Evolutionary conservation across 2,797 vertebrate species (phyloP), one percentile per base, ranked within the genome.

Genomic region (Danio aesculapii): DNA sequence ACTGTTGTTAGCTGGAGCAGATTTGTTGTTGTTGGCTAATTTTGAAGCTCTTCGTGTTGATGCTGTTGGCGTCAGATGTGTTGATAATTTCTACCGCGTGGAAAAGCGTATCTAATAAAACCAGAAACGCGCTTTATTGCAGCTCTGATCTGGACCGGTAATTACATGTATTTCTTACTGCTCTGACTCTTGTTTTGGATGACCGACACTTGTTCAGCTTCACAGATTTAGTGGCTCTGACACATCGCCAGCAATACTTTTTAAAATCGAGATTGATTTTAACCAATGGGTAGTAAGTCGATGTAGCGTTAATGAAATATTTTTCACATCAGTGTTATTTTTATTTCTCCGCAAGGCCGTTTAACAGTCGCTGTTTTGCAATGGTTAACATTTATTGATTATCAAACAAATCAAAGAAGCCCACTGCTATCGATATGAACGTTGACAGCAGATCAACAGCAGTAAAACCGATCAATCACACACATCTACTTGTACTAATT

Each of bases 1-100:
- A 86, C 81, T n/a, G 81, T 83, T 83, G 83, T 83, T 81, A 30
- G 53, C 74, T 16, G 52, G 41, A 17, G 43, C 47, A 43, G 66
- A 14, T 63, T 74, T 83, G 69, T 47, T 83, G 69, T 47, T 81
- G 10, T 62, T 72, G 69, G 82, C 59, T 81, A 53, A n/a, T 53
- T 62, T 44, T 75, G 19, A 44, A 39, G 46, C 73, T 70, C 43
- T 47, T 53, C 53, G 57, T 21, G 30, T 62, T 61, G 59, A 81
- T 39, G 41, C 19, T 41, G 21, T 11, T 19, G 55, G 16, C 21
- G 1, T 53, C 12, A 53, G 30, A 11, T 41, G 53, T 16, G 46
- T 49, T 53, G 8, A 55, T 47, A 11, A 47, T 46, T 39, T 41
- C 19, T 80, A 10, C 10, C 7, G 53, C 30, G 10, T 0, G 62